Base-by-base conservation (phyloP, 2,113 vertebrate species). In the Pterophyllum scalare region DNA sequence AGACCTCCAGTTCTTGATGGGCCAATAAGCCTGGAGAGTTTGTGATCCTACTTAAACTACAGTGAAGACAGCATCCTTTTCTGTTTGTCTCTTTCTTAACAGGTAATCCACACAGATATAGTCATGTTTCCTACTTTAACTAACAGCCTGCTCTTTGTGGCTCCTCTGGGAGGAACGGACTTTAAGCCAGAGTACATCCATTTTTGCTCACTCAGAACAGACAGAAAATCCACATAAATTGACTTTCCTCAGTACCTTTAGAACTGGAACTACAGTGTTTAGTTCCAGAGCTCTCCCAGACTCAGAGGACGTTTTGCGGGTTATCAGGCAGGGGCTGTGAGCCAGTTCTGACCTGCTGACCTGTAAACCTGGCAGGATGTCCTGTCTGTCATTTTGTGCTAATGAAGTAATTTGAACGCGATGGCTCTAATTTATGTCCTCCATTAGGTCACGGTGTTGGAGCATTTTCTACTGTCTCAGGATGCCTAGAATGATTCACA, bases 181-280 rank as follows among this genome's bases (percentile, higher is more conserved):
- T 52, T 35, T 19, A 59, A 85, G 31, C 52, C 64, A 31, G n/a
- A 12, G 35, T 35, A 15, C 33, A 4, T 17, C 31, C 54, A 60
- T 40, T 46, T 76, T 59, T 67, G 40, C 65, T 75, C 43, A 26
- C 70, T 61, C 46, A 19, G 19, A 72, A 82, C 61, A 57, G 43
- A 56, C 56, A 56, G 56, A 19, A 86, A 81, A 61, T 77, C 43
- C 61, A 46, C 46, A 35, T 57, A 70, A 77, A 54, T 14, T 40
- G 72, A 3, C 40, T 49, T 14, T 67, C 9, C 14, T 65, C 78
- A 56, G 22, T 52, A 17, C 49, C 49, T 52, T 49, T 19, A 52
- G 6, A 61, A 43, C 28, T 62, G 28, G 77, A 80, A 58, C 84
- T 84, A 52, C 61, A 64, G 6, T 76, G 54, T 57, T 87, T 54